Conservation (phyloP, 2,113 vertebrate genomes). For the Pteruthius melanotis region DNA sequence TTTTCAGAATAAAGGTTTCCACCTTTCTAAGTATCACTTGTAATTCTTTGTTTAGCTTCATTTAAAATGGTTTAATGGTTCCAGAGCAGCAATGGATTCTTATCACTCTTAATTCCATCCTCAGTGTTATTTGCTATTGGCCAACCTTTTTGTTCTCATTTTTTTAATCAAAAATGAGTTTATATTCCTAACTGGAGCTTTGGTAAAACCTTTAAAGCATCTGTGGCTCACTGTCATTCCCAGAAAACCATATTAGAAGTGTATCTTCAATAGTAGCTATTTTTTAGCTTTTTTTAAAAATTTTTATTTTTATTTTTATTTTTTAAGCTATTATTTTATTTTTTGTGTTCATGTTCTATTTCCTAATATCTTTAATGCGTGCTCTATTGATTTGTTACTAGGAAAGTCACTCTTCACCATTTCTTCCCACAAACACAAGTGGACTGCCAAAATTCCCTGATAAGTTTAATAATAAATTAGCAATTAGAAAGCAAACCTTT, state of each 20-base stretch:
- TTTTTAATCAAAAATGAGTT: background rate
- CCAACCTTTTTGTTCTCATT: background rate
- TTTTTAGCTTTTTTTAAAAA: too few species aligned
- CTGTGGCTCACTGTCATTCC: background rate
- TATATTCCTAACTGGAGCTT: background rate
- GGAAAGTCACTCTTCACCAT: background rate
- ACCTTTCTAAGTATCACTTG: background rate
- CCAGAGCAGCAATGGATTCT: background rate
- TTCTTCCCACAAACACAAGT: background rate
- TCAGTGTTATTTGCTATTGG: background rate
- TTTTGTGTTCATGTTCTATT: background rate
- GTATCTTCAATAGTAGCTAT: background rate
- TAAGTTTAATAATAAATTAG: background rate
- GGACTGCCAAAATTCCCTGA: background rate
- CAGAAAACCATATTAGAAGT: background rate
- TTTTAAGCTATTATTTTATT: too few species aligned
- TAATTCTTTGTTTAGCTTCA: background rate
- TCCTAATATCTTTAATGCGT: background rate
- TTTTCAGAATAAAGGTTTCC: background rate
- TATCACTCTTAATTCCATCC: background rate
- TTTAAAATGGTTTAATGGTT: background rate
- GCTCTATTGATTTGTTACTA: background rate
- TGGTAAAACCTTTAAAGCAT: background rate
- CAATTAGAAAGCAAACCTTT: background rate
- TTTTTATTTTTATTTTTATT: too few species aligned